Percentiles rank a stretch among this genome's conserved stretches.
These are phyloP conservation scores for Progne subis DNA, from an alignment of 2,113 vertebrate genomes.

Conservation along the genomic window DNA sequence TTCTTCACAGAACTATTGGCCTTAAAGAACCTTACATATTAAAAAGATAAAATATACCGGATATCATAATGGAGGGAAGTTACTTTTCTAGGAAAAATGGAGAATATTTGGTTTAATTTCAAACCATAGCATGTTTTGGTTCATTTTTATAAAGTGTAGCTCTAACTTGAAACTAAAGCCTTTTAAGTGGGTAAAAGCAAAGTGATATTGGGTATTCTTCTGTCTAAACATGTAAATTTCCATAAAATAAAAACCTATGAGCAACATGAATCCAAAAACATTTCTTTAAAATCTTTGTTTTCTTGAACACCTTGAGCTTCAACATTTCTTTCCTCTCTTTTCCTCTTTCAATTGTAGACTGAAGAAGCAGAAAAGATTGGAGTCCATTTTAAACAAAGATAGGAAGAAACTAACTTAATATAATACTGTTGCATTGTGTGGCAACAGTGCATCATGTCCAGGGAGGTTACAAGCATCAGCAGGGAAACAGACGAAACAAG, in stretches of 20 bases:
- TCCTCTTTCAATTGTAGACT: not conserved
- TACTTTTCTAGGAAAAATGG: not conserved
- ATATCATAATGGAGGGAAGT: not conserved
- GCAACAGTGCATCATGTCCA: too few species aligned
- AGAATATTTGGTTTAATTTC: not conserved
- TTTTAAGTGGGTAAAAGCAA: not conserved
- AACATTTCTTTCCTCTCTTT: not conserved
- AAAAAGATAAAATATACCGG: not conserved
- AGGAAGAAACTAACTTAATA: not conserved
- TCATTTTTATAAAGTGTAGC: not conserved
- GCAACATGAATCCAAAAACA: not conserved
- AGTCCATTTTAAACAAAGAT: not conserved
- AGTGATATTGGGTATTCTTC: not conserved
- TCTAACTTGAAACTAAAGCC: not conserved
- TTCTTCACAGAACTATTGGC: not conserved
- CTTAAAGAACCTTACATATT: not conserved
- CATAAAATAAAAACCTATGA: not conserved
- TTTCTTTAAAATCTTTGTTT: not conserved
- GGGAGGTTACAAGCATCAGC: too few species aligned
- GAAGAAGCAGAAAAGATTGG: not conserved
- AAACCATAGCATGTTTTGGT: not conserved
- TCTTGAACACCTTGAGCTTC: not conserved
- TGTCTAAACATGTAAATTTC: not conserved
- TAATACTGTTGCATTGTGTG: not conserved
- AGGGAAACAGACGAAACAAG: too few species aligned